phyloP scores from a whole-genome alignment of 2,888 invertebrate species.

The Terebella lapidaria region DNA sequence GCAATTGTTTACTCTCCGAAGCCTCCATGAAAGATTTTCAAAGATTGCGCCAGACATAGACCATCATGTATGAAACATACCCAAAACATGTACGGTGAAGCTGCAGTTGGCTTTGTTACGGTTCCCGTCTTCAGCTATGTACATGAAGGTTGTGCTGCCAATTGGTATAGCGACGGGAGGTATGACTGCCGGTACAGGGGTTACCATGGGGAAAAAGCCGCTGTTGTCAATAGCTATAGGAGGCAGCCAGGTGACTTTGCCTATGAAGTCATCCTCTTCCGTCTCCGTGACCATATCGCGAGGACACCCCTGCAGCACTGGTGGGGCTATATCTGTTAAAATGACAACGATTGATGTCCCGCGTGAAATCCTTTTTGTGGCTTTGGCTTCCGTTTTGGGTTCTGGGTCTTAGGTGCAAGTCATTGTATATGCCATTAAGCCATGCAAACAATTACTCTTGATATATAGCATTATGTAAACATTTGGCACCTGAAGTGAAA shows the following conservation, averaged over 20 bases:
- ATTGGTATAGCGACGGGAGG: conserved; percentile 60
- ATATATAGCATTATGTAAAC: too few relatives aligned
- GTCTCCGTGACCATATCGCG: conserved; percentile 56
- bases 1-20: too few relatives aligned
- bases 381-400: too few relatives aligned
- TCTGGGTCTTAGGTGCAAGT: too few relatives aligned
- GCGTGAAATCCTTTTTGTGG: too few relatives aligned
- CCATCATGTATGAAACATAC: too few relatives aligned
- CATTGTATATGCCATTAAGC: not conserved
- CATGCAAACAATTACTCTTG: too few relatives aligned
- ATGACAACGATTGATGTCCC: too few relatives aligned
- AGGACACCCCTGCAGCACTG: conserved; percentile 59
- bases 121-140: conserved; percentile 62
- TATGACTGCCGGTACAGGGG: conserved; percentile 61
- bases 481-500: too few relatives aligned
- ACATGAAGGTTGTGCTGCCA: conserved; percentile 61
- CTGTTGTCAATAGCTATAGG: conserved; percentile 62
- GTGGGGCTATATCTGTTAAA: conserved; percentile 61
- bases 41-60: too few relatives aligned
- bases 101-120: conserved; percentile 63
- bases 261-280: conserved; percentile 57
- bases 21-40: too few relatives aligned
- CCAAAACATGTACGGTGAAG: conserved; percentile 59
- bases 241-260: conserved; percentile 57
- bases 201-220: conserved; percentile 57